Conservation (phyloP, 2,113 vertebrate genomes). For the Natator depressus region DNA sequence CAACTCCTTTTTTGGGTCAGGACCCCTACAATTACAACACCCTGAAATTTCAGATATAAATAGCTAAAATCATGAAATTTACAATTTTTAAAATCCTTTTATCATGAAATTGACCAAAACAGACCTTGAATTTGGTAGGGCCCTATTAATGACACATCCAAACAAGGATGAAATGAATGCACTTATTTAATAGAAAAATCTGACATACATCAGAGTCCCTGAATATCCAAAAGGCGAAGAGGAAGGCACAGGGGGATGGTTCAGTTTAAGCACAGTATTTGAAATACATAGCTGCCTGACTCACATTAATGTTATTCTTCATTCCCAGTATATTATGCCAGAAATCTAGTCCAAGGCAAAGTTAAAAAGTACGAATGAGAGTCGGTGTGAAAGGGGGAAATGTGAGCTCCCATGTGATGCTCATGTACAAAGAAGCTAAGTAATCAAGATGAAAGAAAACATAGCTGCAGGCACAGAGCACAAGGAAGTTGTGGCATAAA, state of each 20-base stretch:
- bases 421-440: background rate
- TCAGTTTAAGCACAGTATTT: background rate
- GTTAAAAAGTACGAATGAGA: background rate
- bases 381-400: background rate
- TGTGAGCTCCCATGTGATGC: background rate
- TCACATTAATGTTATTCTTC: background rate
- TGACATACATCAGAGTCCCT: background rate
- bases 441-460: background rate
- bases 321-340: accelerated
- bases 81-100: no score
- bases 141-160: background rate
- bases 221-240: background rate
- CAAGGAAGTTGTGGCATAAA: background rate
- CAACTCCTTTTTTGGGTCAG: no score
- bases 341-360: background rate
- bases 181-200: slow-evolving; percentile 19
- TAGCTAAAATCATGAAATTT: no score
- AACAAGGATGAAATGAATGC: background rate
- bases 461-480: background rate
- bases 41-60: no score
- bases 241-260: background rate
- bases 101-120: no score
- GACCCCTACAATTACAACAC: no score
- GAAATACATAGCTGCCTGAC: accelerated
- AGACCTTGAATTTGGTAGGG: no score